Evolutionary conservation across 2,113 vertebrate genomes (phyloP).

Genomic region (Sorex araneus): DNA sequence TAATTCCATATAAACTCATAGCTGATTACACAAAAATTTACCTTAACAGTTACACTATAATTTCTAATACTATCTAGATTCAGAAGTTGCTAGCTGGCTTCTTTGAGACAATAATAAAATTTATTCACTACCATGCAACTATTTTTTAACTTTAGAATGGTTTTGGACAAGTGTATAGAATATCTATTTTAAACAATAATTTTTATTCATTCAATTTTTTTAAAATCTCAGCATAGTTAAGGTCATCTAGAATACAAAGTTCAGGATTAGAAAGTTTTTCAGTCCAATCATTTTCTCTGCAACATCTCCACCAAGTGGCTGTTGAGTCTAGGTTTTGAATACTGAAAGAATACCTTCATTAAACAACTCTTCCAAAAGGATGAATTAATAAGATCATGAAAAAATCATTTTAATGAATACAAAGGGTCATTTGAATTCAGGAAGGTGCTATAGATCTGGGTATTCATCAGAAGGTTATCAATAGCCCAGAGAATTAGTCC

Average conservation of each 20-base stretch:
- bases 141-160: conserved; percentile 65
- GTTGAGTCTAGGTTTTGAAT: conserved; percentile 51
- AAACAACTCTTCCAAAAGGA: conserved; percentile 49
- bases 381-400: neutral
- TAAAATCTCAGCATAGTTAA: conserved; percentile 36
- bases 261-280: conserved; percentile 11
- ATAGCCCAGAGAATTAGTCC: conserved; percentile 31
- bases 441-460: neutral
- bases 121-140: conserved; percentile 6
- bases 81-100: conserved; percentile 53
- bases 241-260: conserved; percentile 45
- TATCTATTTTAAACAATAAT: conserved; percentile 59
- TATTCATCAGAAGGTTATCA: conserved; percentile 26
- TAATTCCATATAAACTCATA: conserved; percentile 37
- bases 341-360: conserved; percentile 37
- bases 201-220: conserved; percentile 46
- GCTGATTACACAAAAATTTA: conserved; percentile 55
- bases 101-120: conserved; percentile 7
- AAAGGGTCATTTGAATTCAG: conserved; percentile 39
- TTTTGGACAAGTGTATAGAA: conserved; percentile 42
- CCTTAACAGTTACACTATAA: conserved; percentile 26
- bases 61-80: conserved; percentile 50
- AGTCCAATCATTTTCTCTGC: conserved; percentile 74
- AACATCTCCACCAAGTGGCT: conserved; percentile 82
- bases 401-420: conserved; percentile 39